phyloP scores from a whole-genome alignment of 2,113 vertebrate species.

The Oryzias curvinotus region DNA sequence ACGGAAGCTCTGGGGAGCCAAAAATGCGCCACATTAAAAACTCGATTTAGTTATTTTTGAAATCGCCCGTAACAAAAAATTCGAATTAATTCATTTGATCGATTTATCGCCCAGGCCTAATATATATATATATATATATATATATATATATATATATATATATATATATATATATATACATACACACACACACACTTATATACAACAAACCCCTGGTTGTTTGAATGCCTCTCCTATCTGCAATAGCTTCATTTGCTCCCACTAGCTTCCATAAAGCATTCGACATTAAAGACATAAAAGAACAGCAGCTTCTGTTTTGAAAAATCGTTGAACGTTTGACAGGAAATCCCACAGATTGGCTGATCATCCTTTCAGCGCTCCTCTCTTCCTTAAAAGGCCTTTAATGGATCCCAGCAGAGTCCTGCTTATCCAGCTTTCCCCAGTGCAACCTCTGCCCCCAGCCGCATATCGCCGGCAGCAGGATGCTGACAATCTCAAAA shows the following conservation, averaged over 20 bases:
- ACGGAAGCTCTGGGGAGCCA: no score
- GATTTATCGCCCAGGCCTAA: no score
- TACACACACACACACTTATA: no score
- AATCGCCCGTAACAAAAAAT: no score
- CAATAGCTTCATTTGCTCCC: conserved; percentile 5
- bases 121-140: no score
- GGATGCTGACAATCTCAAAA: conserved; percentile 49
- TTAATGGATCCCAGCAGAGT: conserved; percentile 33
- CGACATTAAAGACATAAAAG: conserved; percentile 23
- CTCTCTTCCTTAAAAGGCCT: conserved; percentile 57
- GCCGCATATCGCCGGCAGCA: conserved; percentile 41
- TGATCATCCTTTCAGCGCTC: conserved; percentile 34
- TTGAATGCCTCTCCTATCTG: neutral
- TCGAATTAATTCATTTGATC: no score
- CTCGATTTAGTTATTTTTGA: no score
- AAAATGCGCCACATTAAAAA: no score
- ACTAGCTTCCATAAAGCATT: conserved; percentile 34
- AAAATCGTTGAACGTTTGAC: conserved; percentile 31
- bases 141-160: no score
- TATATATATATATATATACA: no score
- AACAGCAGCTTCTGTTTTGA: conserved; percentile 45
- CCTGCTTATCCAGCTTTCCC: conserved; percentile 34
- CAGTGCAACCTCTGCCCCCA: conserved; percentile 38
- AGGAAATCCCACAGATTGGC: conserved; percentile 38
- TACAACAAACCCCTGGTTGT: no score